Base-by-base conservation (phyloP, 1,140 invertebrate species). In the Sitobion miscanthi region DNA sequence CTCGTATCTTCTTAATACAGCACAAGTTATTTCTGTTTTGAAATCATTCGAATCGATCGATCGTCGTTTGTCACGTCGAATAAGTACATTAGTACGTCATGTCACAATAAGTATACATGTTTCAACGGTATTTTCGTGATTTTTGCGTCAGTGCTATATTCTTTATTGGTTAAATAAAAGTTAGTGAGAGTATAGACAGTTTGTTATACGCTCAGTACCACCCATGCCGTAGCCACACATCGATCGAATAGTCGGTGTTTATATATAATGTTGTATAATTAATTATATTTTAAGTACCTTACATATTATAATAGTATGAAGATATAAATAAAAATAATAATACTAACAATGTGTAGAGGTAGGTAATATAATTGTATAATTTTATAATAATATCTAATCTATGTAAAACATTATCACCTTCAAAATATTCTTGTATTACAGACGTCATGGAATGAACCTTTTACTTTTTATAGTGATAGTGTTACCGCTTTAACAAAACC, bases 401-500 rank as follows among this genome's bases (percentile, higher is more conserved):
- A 69, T 69, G 30, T 69, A 69, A 69, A 77, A 77, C n/a, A 77
- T 77, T 77, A 77, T 77, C n/a, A 77, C 62, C 62, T 77, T 77
- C 62, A 77, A 77, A 77, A 77, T 77, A 77, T 77, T 77, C 11
- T 77, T 77, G 4, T 77, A 77, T 77, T 77, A 77, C n/a, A 77
- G 62, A n/a, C n/a, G 30, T 77, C n/a, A n/a, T 77, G n/a, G 30
- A 77, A 77, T 5, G 14, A 17, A 77, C n/a, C 62, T 77, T 77
- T 35, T 77, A 77, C n/a, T n/a, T 77, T 77, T 77, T 77, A 77
- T 77, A 77, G 62, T n/a, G 30, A 77, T 77, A 77, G 62, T 77
- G 14, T 77, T n/a, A 77, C 30, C n/a, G 30, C 62, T n/a, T 69
- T n/a, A 77, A 77, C 11, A n/a, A 47, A n/a, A 77, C 62, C 62